A percentile compares a stretch with the other conserved stretches of the same genome.
Conservation (phyloP, 2,113 vertebrate genomes). For the Scopus umbretta region DNA sequence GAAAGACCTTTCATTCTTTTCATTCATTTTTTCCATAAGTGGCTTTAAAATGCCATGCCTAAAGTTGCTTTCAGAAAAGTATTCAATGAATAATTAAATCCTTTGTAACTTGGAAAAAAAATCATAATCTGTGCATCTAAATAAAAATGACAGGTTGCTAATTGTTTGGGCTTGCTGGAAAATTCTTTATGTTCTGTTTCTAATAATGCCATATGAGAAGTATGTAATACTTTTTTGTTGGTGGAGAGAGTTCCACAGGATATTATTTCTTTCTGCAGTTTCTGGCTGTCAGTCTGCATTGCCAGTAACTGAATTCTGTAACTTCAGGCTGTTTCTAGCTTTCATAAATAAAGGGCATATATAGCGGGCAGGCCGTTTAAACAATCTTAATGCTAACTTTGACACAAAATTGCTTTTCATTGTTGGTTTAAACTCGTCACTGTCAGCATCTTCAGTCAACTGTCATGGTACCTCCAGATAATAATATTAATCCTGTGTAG, state of each 20-base stretch:
- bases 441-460: neutral
- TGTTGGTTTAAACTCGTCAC: neutral
- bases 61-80: neutral
- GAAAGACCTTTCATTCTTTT: neutral
- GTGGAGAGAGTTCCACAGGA: neutral
- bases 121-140: neutral
- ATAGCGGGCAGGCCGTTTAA: neutral
- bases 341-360: neutral
- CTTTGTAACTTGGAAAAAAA: neutral
- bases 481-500: neutral
- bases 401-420: neutral
- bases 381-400: neutral
- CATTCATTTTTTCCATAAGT: neutral
- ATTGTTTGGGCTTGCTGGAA: neutral
- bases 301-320: neutral
- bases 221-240: neutral
- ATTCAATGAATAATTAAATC: neutral
- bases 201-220: neutral
- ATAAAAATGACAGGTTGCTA: neutral
- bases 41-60: neutral
- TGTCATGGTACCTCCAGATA: neutral
- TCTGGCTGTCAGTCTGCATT: neutral
- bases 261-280: neutral
- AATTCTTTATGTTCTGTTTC: neutral
- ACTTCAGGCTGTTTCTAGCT: neutral